Conservation (phyloP, 1,140 invertebrate species). For the Apolygus lucorum region DNA sequence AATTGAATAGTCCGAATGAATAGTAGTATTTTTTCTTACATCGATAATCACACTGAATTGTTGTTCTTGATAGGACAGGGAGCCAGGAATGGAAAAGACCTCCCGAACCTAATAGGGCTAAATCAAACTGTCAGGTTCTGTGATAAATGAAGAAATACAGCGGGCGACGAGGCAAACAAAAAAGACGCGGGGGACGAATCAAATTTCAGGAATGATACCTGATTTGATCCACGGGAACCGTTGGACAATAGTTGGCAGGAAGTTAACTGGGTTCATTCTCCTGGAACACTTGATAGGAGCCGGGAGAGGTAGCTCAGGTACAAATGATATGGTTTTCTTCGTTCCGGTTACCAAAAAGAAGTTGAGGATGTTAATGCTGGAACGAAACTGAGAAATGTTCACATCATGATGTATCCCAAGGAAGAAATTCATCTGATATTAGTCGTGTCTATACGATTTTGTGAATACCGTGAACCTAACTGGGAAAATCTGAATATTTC, state of each 20-base stretch:
- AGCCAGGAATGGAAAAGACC: neutral
- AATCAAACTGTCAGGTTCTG: neutral
- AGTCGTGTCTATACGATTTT: no score
- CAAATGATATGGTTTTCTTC: neutral
- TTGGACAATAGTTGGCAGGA: neutral
- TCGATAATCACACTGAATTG: no score
- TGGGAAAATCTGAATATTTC: no score
- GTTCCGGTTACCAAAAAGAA: no score
- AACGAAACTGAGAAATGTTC: no score
- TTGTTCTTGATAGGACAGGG: no score
- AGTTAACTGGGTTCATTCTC: neutral
- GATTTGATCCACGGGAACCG: neutral
- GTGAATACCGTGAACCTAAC: no score
- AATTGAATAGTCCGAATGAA: no score
- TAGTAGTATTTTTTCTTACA: no score
- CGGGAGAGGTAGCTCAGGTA: neutral
- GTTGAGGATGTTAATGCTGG: no score
- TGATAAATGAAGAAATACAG: neutral
- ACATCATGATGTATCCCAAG: no score
- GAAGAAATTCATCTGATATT: no score
- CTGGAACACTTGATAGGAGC: neutral
- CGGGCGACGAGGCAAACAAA: neutral
- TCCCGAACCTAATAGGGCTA: neutral
- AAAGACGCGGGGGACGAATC: neutral
- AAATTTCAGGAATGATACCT: neutral